These are phyloP conservation scores for Bos indicus DNA, from an alignment of 2,113 vertebrate genomes.

Conservation along the genomic window DNA sequence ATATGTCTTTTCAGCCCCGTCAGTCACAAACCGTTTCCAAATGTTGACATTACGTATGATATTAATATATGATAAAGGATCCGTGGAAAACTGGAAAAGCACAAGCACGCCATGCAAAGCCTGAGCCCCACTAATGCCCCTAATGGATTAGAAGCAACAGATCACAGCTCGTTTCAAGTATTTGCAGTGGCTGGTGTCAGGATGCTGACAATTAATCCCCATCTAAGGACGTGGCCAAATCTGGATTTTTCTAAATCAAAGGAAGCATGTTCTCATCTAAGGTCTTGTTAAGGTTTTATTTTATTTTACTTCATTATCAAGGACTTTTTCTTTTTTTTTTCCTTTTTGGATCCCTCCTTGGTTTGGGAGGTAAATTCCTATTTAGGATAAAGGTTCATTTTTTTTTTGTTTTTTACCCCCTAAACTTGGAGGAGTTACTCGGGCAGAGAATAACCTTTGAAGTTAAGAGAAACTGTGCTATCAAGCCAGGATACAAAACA, in stretches of 20 bases:
- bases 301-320: not conserved
- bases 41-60: not conserved
- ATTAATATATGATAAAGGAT: slow-evolving; percentile 7
- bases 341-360: not conserved
- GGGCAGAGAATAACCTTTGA: slow-evolving; percentile 20
- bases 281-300: not conserved
- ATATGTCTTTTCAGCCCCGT: not conserved
- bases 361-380: not conserved
- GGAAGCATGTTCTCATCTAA: not conserved
- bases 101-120: not conserved
- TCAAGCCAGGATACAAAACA: not conserved
- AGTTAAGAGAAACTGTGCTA: not conserved
- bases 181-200: not conserved
- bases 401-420: not conserved
- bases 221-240: not conserved
- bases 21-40: slow-evolving; percentile 49
- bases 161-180: not conserved
- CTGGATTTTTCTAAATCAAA: not conserved
- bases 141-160: not conserved
- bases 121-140: not conserved
- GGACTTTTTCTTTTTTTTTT: not conserved
- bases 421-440: not conserved
- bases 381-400: not conserved
- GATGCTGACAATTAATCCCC: not conserved
- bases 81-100: not conserved